Percentiles rank a stretch among this genome's conserved stretches.
These are phyloP conservation scores for Chromoteleia sp. DNA, from an alignment of 2,888 invertebrate genomes.

Conservation along the genomic window DNA sequence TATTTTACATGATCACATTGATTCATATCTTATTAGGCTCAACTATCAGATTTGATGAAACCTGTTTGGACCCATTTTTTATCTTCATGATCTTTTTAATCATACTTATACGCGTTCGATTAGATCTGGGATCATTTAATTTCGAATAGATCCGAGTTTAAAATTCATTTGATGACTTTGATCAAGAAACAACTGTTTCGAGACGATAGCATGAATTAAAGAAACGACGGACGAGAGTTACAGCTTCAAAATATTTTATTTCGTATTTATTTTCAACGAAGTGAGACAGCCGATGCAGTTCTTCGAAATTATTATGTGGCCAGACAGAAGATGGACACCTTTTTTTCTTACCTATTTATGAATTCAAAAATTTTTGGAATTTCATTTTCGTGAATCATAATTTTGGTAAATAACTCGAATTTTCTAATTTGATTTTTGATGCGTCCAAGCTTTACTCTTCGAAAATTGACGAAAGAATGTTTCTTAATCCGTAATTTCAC, in stretches of 20 bases:
- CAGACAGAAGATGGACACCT: slow-evolving; percentile 12
- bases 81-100: slow-evolving; percentile 17
- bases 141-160: not conserved
- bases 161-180: slow-evolving; percentile 17
- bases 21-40: slow-evolving; percentile 33
- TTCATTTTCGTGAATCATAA: slow-evolving; percentile 24
- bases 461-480: slow-evolving; percentile 8
- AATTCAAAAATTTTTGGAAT: slow-evolving; percentile 31
- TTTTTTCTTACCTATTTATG: slow-evolving; percentile 2
- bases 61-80: slow-evolving; percentile 22
- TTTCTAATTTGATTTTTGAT: not conserved
- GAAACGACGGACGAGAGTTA: not conserved
- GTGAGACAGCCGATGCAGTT: slow-evolving; percentile 10
- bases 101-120: slow-evolving; percentile 20
- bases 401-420: slow-evolving; percentile 21
- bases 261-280: not conserved
- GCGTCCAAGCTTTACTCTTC: not conserved
- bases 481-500: slow-evolving; percentile 12
- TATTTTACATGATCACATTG: slow-evolving; percentile 17
- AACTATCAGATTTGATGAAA: slow-evolving; percentile 35
- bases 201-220: not conserved
- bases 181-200: slow-evolving; percentile 10
- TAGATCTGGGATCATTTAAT: slow-evolving; percentile 6
- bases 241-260: not conserved
- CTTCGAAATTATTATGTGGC: slow-evolving; percentile 2